Percentiles rank a stretch among this genome's conserved stretches.
Evolutionary conservation across 2,888 invertebrate species (phyloP).

Genomic region (Antheraea assamensis): DNA sequence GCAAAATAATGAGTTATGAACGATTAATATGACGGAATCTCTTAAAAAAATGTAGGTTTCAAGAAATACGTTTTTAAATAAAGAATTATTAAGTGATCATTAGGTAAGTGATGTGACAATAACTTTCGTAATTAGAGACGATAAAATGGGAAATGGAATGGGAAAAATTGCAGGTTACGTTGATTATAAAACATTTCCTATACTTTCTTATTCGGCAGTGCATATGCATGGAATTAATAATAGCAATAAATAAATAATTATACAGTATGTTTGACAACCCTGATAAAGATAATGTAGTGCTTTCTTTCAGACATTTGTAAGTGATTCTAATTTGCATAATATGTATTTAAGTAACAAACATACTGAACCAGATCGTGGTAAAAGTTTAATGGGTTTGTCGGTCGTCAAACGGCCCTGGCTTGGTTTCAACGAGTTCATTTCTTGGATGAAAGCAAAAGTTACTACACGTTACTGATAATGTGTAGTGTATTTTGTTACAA

Average conservation of each 20-base stretch:
- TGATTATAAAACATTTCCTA: too few species aligned
- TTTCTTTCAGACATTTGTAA: not conserved
- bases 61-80: too few species aligned
- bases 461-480: conserved; percentile 26
- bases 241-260: too few species aligned
- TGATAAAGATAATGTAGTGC: not conserved
- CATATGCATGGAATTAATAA: too few species aligned
- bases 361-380: conserved; percentile 12
- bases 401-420: conserved; percentile 56
- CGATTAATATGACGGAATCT: not conserved
- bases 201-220: too few species aligned
- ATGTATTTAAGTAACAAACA: too few species aligned
- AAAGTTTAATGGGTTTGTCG: conserved; percentile 13
- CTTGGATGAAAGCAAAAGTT: conserved; percentile 53
- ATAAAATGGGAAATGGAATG: too few species aligned
- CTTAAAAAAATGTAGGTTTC: not conserved
- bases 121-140: too few species aligned
- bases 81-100: not conserved
- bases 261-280: not conserved
- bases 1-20: not conserved
- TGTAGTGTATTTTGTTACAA: not conserved
- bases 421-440: conserved; percentile 48
- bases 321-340: too few species aligned
- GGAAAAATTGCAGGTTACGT: too few species aligned
- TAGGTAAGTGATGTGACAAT: not conserved